Evolutionary conservation across 2,888 invertebrate species (phyloP), one percentile per base, ranked within the genome.

Genomic region (Drosophila colorata): DNA sequence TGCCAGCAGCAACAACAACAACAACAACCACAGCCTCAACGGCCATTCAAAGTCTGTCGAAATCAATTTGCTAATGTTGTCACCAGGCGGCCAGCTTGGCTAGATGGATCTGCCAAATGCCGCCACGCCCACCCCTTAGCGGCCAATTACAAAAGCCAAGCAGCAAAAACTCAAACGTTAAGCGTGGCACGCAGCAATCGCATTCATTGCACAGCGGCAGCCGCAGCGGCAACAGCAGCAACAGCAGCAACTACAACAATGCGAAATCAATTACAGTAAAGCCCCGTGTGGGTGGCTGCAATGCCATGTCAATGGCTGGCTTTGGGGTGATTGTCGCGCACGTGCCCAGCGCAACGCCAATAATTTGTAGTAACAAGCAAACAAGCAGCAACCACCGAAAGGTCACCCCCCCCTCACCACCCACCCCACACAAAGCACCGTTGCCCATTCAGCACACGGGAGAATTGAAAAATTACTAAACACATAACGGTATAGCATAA

Each of bases 331-430:
- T 46, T 53, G 77, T 75, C 48, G 69, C 46, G 72, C 85, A 85
- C 85, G 85, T 85, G 85, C 85, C 81, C 56, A 57, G 78, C 88
- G 74, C 70, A 77, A 72, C 67, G 81, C 78, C 88, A 80, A 83
- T 83, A 88, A 83, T 88, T 83, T 83, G 83, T 88, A 77, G 87
- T 77, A 83, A 88, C 83, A 85, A 74, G 68, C 72, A 68, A 64
- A 43, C 49, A 20, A 69, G 38, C 69, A 74, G 38, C 67, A 71
- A 85, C 85, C 82, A 85, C 74, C 78, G 14, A 69, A 71, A 52
- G 52, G 59, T 64, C 48, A 48, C 20, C 9, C 37, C 37, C 37
- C 7, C 14, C 31, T 1, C 13, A 11, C 14, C 18, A 40, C 1
- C 7, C 13, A 11, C 16, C 40, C n/a, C 23, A 14, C 33, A 33